phyloP scores from a whole-genome alignment of 2,113 vertebrate species.

The Tetrao urogallus region DNA sequence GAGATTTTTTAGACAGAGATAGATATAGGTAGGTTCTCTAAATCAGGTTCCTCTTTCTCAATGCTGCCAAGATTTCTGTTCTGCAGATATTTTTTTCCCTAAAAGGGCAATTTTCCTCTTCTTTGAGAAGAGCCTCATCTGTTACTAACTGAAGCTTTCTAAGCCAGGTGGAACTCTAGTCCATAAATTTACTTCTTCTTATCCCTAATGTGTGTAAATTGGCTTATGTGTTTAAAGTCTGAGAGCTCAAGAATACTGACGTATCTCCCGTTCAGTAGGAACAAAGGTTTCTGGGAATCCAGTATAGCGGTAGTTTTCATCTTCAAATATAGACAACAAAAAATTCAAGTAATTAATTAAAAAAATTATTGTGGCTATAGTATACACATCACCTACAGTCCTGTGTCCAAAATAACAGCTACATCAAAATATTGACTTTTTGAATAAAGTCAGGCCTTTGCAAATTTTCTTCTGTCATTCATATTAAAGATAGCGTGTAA shows the following conservation, averaged over 20 bases:
- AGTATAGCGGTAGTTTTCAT: background rate
- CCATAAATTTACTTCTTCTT: background rate
- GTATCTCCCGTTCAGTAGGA: background rate
- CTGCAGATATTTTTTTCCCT: background rate
- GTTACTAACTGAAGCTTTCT: background rate
- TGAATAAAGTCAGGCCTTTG: background rate
- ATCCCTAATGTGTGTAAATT: background rate
- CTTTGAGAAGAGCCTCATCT: background rate
- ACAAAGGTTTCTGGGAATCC: background rate
- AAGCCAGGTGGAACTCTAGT: background rate
- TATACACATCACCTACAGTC: background rate
- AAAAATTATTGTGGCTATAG: background rate
- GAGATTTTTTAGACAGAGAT: background rate
- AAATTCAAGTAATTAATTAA: background rate
- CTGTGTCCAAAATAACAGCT: background rate
- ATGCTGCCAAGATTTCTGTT: background rate
- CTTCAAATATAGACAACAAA: background rate
- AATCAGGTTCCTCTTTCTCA: background rate
- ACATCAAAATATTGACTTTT: background rate
- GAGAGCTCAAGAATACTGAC: background rate
- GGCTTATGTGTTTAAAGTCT: background rate
- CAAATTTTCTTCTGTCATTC: background rate
- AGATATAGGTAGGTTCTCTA: background rate
- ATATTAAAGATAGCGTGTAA: background rate
- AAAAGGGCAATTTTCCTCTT: background rate